phyloP scores from a whole-genome alignment of 2,888 invertebrate genomes.

The Gisinianus flammeolus region DNA sequence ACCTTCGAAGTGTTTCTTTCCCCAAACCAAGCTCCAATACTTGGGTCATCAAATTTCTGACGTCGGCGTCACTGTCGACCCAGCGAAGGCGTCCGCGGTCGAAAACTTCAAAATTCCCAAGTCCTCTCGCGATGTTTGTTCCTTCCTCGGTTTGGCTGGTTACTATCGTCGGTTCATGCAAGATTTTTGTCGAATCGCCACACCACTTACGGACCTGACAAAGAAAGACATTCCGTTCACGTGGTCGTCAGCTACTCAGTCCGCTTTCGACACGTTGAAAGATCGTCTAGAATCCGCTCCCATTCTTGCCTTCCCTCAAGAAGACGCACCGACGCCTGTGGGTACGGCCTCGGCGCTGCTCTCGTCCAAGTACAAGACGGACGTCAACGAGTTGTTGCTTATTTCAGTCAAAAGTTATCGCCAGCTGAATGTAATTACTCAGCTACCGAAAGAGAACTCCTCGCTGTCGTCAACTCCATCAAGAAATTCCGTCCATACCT shows the following conservation, averaged over 20 bases:
- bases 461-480: neutral
- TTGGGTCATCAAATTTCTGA: slow-evolving; percentile 60
- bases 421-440: neutral
- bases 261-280: slow-evolving; percentile 43
- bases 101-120: slow-evolving; percentile 53
- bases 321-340: neutral
- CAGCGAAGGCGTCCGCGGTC: slow-evolving; percentile 53
- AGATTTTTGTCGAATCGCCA: slow-evolving; percentile 54
- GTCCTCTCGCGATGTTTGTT: slow-evolving; percentile 50
- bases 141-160: slow-evolving; percentile 58
- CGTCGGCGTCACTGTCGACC: slow-evolving; percentile 56
- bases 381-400: neutral
- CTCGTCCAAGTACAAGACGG: neutral
- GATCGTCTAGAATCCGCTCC: neutral
- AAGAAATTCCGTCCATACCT: neutral
- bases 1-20: neutral
- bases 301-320: neutral
- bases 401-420: neutral
- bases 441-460: neutral
- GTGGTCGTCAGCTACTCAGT: slow-evolving; percentile 44
- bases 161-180: slow-evolving; percentile 60
- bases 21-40: neutral
- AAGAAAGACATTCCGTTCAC: slow-evolving; percentile 49
- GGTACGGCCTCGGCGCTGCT: neutral
- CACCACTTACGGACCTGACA: slow-evolving; percentile 53